Conservation (phyloP, 2,888 invertebrate genomes). For the Steinernema hermaphroditum region DNA sequence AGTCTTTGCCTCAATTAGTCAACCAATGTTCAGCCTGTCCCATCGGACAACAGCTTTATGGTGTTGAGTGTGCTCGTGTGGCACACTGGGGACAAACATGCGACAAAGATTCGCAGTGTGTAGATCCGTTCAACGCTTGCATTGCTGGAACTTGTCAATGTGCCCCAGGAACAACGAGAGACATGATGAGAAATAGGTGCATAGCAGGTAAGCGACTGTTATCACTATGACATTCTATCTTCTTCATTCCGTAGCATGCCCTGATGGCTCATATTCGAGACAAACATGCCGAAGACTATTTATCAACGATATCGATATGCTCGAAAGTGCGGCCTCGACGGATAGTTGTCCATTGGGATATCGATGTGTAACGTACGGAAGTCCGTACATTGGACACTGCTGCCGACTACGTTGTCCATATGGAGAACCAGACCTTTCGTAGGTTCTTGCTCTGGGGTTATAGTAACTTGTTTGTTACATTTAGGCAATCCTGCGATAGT, state of each 20-base stretch:
- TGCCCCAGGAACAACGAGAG: constrained; percentile 61
- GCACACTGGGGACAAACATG: constrained; percentile 63
- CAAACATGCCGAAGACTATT: constrained; percentile 65
- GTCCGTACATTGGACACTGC: constrained; percentile 66
- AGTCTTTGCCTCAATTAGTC: background rate
- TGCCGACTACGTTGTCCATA: constrained; percentile 66
- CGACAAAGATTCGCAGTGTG: constrained; percentile 61
- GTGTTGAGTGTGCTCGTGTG: constrained; percentile 62
- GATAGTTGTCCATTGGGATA: constrained; percentile 59
- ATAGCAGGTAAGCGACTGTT: constrained; percentile 52
- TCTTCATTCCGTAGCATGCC: constrained; percentile 57
- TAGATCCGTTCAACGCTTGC: constrained; percentile 64
- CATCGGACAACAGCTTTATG: constrained; percentile 63
- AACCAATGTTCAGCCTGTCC: constrained; percentile 58
- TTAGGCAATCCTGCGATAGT: constrained; percentile 64
- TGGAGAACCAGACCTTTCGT: constrained; percentile 65
- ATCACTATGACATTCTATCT: too few species aligned
- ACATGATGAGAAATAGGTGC: constrained; percentile 57
- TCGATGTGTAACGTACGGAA: constrained; percentile 65
- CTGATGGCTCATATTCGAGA: constrained; percentile 64
- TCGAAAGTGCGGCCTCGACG: constrained; percentile 63
- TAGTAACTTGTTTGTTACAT: too few species aligned
- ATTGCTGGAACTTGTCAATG: constrained; percentile 63
- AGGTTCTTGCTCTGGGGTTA: background rate
- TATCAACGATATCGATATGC: constrained; percentile 65